Evolutionary conservation across 2,113 vertebrate genomes (phyloP).

Genomic region (Anoplopoma fimbria): DNA sequence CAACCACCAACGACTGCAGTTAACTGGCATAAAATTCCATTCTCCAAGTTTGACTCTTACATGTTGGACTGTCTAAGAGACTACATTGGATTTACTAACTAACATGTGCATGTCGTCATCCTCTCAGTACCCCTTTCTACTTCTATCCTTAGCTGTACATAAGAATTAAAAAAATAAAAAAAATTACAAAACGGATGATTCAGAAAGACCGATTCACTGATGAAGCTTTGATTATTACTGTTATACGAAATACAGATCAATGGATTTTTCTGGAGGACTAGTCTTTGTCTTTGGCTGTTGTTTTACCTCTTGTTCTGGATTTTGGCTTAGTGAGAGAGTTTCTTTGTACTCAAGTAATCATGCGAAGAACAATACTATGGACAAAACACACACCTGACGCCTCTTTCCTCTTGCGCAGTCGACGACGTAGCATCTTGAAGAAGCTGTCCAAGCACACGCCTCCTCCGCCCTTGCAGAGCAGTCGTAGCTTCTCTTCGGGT

Average conservation of each 20-base stretch:
- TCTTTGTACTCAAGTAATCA: background rate
- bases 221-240: background rate
- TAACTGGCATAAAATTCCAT: background rate
- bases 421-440: slow-evolving; percentile 90
- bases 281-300: background rate
- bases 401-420: slow-evolving; percentile 37
- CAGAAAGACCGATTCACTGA: background rate
- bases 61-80: background rate
- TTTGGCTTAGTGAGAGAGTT: background rate
- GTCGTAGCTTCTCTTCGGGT: slow-evolving; percentile 93
- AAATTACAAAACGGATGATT: background rate
- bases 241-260: background rate
- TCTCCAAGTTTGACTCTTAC: background rate
- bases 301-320: background rate
- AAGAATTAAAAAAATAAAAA: background rate
- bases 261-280: background rate
- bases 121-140: background rate
- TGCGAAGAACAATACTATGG: background rate
- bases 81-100: background rate
- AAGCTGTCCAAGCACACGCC: slow-evolving; percentile 92
- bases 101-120: too few relatives aligned
- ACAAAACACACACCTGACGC: background rate
- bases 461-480: slow-evolving; percentile 87
- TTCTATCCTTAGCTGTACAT: background rate
- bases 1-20: background rate